phyloP scores from a whole-genome alignment of 2,888 invertebrate genomes.

The Ceriagrion tenellum region DNA sequence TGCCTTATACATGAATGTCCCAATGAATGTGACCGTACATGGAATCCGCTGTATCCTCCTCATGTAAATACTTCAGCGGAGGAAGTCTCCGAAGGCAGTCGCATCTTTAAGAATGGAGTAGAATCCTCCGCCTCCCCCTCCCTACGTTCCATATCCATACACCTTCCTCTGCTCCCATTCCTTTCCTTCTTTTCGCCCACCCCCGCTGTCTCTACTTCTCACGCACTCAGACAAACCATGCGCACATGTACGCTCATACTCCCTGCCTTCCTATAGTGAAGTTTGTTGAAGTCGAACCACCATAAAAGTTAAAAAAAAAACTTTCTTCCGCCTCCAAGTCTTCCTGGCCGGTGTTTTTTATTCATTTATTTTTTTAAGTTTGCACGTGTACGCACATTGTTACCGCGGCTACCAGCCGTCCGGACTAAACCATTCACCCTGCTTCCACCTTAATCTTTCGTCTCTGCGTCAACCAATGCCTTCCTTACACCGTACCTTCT shows the following conservation, averaged over 20 bases:
- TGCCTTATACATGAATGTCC: neutral
- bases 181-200: neutral
- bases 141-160: neutral
- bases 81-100: slow-evolving; percentile 1
- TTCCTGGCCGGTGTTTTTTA: neutral
- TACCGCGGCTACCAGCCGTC: slow-evolving; percentile 39
- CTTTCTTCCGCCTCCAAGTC: too few relatives aligned
- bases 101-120: slow-evolving; percentile 59
- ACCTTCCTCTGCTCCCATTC: slow-evolving; percentile 1
- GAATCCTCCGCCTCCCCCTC: neutral
- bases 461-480: neutral
- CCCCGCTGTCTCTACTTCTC: neutral
- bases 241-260: neutral
- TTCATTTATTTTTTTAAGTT: neutral
- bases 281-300: too few relatives aligned
- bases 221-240: neutral
- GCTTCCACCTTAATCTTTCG: neutral
- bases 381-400: slow-evolving; percentile 59
- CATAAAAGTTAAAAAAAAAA: too few relatives aligned
- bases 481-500: neutral
- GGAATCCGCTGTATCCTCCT: slow-evolving; percentile 42
- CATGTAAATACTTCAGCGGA: slow-evolving; percentile 43
- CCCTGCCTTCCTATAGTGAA: neutral
- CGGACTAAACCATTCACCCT: neutral
- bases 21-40: slow-evolving; percentile 19